Percentiles rank a stretch among this genome's conserved stretches.
Conservation (phyloP, 2,113 vertebrate genomes). For the Oreochromis spilurus region DNA sequence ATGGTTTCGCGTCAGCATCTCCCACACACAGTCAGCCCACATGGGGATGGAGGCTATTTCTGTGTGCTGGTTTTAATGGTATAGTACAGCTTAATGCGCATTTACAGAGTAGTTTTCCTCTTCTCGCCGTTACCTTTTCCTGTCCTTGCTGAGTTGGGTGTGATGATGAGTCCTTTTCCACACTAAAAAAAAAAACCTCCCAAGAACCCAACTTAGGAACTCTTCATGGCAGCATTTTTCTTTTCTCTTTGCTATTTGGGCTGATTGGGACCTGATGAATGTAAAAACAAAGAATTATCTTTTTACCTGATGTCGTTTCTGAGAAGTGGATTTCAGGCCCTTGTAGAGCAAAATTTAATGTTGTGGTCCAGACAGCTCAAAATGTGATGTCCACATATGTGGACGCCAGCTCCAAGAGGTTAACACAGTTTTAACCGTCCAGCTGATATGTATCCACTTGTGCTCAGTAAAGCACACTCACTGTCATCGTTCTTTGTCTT, state of each 20-base stretch:
- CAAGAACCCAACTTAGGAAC: background rate
- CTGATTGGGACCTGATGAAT: background rate
- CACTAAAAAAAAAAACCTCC: background rate
- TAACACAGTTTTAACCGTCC: background rate
- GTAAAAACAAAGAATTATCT: background rate
- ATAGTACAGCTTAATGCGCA: fast-evolving
- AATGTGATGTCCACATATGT: background rate
- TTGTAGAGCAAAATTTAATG: fast-evolving
- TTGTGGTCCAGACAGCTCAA: fast-evolving
- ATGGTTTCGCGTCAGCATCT: background rate
- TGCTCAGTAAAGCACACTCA: background rate
- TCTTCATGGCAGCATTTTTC: fast-evolving
- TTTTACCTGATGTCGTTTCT: background rate
- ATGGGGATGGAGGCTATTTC: background rate
- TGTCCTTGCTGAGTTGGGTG: background rate
- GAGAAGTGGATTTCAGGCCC: background rate
- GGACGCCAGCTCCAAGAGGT: background rate
- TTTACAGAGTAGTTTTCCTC: fast-evolving
- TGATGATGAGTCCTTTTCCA: background rate
- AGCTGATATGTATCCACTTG: background rate
- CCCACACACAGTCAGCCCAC: background rate
- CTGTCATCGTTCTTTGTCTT: background rate
- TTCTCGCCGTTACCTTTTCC: background rate
- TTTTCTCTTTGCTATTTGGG: fast-evolving
- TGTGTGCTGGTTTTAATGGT: background rate